Base-by-base conservation (phyloP, 2,888 invertebrate species). In the Diploptera punctata region DNA sequence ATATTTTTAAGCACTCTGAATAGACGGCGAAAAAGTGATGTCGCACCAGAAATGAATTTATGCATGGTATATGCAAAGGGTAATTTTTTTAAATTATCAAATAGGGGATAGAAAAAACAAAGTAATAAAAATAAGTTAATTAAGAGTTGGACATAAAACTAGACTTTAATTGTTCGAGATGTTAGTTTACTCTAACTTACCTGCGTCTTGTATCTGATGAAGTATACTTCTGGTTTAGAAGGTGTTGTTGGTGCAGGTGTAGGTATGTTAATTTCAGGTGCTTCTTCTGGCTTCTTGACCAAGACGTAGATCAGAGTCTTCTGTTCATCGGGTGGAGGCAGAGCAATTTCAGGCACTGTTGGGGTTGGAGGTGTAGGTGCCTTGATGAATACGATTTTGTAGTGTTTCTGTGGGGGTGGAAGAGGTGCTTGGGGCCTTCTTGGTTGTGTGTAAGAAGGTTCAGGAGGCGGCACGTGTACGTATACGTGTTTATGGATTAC, bases 401-500 rank as follows among this genome's bases (percentile, higher is more conserved):
- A 93, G 81, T 93, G 93, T 79, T 93, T 93, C 82, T 93, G 93
- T 1, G 93, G 75, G 1, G 71, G 71, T 33, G 73, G 90, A 26
- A 89, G 83, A 24, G 82, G 80, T 0, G 81, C 81, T 1, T 82
- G 82, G 1, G 84, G 82, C 1, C 80, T 68, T 68, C 70, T 73
- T 21, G 89, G 87, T 44, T 88, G 89, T 80, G 90, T 87, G 79
- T 94, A 94, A 33, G 91, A 91, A 2, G 83, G 82, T 82, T 95
- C 94, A 79, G 94, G 94, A 71, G 94, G 95, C 65, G 95, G 94
- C 19, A 95, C 94, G 82, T 95, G 95, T 19, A 95, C 94, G 84
- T 95, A 95, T 16, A 95, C 94, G 81, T 95, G 95, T 81, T 95
- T 95, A 83, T 95, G 95, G 68, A 95, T 89, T 49, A 93, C 91